phyloP scores from a whole-genome alignment of 2,888 invertebrate genomes.

The Geotrupes spiniger region DNA sequence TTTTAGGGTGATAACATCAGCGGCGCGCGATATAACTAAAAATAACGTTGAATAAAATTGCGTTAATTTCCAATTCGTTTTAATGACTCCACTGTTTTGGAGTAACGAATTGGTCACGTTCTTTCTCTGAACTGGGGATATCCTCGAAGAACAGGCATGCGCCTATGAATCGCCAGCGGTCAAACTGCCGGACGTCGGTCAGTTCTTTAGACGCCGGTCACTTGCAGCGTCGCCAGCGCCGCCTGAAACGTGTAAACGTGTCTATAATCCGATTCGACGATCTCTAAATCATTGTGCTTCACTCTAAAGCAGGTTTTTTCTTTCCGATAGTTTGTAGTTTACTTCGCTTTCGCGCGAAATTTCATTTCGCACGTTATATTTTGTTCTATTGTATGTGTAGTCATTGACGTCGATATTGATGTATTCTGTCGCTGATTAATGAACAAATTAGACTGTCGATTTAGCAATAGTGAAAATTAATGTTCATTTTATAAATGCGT shows the following conservation, averaged over 20 bases:
- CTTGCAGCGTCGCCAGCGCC: slow-evolving; percentile 23
- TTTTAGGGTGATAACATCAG: too few species aligned
- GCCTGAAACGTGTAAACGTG: slow-evolving; percentile 7
- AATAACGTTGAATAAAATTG: too few species aligned
- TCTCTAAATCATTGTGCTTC: too few species aligned
- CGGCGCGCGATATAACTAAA: too few species aligned
- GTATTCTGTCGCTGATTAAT: slow-evolving; percentile 17
- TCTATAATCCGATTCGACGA: background rate
- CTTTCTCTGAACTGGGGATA: too few species aligned
- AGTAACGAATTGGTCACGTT: too few species aligned
- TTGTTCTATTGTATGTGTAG: background rate
- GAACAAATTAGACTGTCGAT: too few species aligned
- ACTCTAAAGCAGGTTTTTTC: background rate
- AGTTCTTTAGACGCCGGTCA: slow-evolving; percentile 30
- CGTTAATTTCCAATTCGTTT: too few species aligned
- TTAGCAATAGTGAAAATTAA: too few species aligned
- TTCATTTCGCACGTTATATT: background rate
- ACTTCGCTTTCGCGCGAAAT: background rate
- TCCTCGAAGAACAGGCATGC: slow-evolving; percentile 16
- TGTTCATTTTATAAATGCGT: too few species aligned
- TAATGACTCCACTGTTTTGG: too few species aligned
- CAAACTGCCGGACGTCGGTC: slow-evolving; percentile 33
- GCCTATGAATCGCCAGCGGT: slow-evolving; percentile 10
- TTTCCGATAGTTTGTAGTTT: slow-evolving; percentile 1
- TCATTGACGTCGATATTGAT: background rate